phyloP scores from a whole-genome alignment of 2,888 invertebrate genomes.

The Lasius fuliginosus region DNA sequence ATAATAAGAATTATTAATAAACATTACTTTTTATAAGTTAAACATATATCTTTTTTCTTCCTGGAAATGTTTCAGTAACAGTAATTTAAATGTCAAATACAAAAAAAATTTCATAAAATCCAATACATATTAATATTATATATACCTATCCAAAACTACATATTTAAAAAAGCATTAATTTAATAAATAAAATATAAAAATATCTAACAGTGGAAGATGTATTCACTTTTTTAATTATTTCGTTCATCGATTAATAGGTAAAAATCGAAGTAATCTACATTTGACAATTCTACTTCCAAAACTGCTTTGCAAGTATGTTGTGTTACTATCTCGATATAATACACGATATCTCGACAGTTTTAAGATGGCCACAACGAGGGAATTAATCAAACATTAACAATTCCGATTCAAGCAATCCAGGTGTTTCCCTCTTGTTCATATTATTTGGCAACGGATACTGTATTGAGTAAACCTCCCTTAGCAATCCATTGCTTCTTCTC shows the following conservation, averaged over 20 bases:
- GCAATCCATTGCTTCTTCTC: background rate
- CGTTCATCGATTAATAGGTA: background rate
- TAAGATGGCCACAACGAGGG: too few relatives aligned
- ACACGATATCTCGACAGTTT: too few relatives aligned
- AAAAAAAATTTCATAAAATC: background rate
- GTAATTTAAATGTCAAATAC: background rate
- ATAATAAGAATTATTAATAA: slow-evolving; percentile 12
- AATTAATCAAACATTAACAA: background rate
- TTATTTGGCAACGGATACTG: background rate
- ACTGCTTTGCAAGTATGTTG: background rate
- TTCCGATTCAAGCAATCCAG: background rate
- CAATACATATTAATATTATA: background rate
- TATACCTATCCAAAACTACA: background rate
- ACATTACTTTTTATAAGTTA: slow-evolving; percentile 12
- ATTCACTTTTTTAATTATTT: background rate
- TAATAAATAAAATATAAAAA: background rate
- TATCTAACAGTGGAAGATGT: background rate
- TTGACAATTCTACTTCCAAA: background rate
- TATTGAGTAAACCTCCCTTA: background rate
- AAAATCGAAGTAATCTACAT: background rate
- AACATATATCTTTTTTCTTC: slow-evolving; percentile 5
- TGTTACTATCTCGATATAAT: too few relatives aligned
- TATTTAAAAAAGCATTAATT: background rate
- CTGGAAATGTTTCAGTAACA: background rate
- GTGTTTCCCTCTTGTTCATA: background rate